Evolutionary conservation across 2,113 vertebrate species (phyloP).

Genomic region (Oxyruncus cristatus): DNA sequence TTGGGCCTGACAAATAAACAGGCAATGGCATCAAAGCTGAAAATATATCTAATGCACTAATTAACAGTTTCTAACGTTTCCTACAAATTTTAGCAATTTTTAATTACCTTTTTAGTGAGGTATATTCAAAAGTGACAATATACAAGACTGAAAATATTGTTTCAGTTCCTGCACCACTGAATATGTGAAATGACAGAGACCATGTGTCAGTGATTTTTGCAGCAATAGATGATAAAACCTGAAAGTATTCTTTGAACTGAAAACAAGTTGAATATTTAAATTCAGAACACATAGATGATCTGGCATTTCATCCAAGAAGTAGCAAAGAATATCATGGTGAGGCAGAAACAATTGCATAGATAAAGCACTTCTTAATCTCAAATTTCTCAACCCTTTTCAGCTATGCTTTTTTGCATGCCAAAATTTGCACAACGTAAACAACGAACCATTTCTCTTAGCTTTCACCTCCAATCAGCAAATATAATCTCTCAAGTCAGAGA

Average conservation of each 20-base stretch:
- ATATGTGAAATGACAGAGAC: not conserved
- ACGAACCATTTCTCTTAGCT: not conserved
- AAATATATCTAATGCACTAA: not conserved
- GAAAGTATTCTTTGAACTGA: not conserved
- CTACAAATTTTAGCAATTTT: not conserved
- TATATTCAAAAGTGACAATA: not conserved
- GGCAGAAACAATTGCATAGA: not conserved
- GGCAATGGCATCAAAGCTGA: not conserved
- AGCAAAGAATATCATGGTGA: not conserved
- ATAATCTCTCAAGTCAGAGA: not conserved
- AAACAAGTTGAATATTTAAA: not conserved
- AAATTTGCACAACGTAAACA: not conserved
- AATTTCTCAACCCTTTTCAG: not conserved
- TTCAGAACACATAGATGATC: not conserved
- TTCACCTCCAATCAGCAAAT: not conserved
- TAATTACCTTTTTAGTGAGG: not conserved
- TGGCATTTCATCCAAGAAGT: not conserved
- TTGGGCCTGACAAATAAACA: not conserved
- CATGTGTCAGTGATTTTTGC: rapidly evolving
- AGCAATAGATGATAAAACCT: not conserved
- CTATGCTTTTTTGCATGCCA: not conserved
- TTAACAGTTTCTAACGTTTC: not conserved
- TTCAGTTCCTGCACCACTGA: not conserved
- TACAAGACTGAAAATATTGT: not conserved
- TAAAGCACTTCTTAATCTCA: not conserved